phyloP scores from a whole-genome alignment of 1,140 invertebrate genomes.

The Trissolcus basalis region DNA sequence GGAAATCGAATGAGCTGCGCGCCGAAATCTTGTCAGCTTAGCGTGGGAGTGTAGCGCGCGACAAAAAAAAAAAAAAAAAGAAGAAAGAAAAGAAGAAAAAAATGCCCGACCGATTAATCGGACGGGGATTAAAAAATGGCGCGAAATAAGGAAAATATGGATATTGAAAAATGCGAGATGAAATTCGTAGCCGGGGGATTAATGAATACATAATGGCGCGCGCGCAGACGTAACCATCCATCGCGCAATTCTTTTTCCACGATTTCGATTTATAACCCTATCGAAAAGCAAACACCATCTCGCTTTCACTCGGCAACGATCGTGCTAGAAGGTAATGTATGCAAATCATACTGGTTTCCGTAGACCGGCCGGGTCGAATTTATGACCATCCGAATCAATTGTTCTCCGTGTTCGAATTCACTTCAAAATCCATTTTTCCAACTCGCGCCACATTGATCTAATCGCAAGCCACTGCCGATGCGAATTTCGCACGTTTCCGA shows the following conservation, averaged over 20 bases:
- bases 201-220: slow-evolving; percentile 51
- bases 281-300: slow-evolving; percentile 27
- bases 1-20: slow-evolving; percentile 8
- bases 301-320: slow-evolving; percentile 31
- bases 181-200: slow-evolving; percentile 31
- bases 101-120: too few species aligned
- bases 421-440: slow-evolving; percentile 61
- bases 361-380: slow-evolving; percentile 51
- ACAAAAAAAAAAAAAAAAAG: too few species aligned
- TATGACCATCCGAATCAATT: slow-evolving; percentile 60
- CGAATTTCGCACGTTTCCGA: slow-evolving; percentile 39
- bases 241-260: slow-evolving; percentile 39
- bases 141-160: slow-evolving; percentile 17
- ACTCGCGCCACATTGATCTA: slow-evolving; percentile 58
- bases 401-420: slow-evolving; percentile 58
- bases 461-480: slow-evolving; percentile 48
- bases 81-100: too few species aligned
- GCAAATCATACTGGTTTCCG: slow-evolving; percentile 61
- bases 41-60: background rate
- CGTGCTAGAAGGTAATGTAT: slow-evolving; percentile 52
- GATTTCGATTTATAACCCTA: slow-evolving; percentile 46
- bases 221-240: slow-evolving; percentile 40
- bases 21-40: slow-evolving; percentile 18
- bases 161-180: slow-evolving; percentile 35
- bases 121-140: slow-evolving; percentile 16